These are phyloP conservation scores for Cotesia vestalis DNA, from an alignment of 1,140 invertebrate genomes.

Conservation along the genomic window DNA sequence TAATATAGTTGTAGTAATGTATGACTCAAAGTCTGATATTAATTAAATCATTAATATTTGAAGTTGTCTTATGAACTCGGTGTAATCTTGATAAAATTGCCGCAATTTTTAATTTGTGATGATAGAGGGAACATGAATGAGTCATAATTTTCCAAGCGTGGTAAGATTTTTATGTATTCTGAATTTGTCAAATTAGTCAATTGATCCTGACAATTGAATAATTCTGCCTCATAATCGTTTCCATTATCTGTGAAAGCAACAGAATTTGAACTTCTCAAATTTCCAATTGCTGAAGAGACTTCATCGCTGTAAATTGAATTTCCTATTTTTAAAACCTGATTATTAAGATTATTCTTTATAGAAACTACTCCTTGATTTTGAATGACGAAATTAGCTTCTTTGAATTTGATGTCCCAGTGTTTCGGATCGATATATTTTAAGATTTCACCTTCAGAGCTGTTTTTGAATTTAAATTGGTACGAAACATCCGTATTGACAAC, in stretches of 20 bases:
- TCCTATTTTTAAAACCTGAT: no score
- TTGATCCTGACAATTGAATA: conserved; percentile 55
- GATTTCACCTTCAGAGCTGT: conserved; percentile 46
- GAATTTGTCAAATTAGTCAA: conserved; percentile 39
- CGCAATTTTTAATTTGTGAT: conserved; percentile 44
- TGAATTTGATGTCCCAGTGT: no score
- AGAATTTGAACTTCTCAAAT: not conserved
- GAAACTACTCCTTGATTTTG: no score
- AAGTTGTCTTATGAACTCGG: conserved; percentile 36
- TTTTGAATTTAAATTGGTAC: conserved; percentile 41
- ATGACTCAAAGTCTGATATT: no score
- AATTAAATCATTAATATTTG: no score
- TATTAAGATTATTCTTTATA: no score
- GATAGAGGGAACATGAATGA: conserved; percentile 3
- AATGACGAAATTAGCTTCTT: no score
- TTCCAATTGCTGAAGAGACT: no score
- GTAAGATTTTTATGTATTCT: not conserved
- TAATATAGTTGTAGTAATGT: no score
- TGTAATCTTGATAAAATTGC: conserved; percentile 39
- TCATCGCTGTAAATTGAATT: no score
- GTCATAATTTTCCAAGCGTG: not conserved
- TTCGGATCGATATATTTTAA: conserved; percentile 41
- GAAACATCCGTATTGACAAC: conserved; percentile 50
- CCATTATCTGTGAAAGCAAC: conserved; percentile 51
- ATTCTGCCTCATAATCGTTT: conserved; percentile 41